Conservation (phyloP, 2,797 vertebrate genomes). For the Eulemur rubriventer region DNA sequence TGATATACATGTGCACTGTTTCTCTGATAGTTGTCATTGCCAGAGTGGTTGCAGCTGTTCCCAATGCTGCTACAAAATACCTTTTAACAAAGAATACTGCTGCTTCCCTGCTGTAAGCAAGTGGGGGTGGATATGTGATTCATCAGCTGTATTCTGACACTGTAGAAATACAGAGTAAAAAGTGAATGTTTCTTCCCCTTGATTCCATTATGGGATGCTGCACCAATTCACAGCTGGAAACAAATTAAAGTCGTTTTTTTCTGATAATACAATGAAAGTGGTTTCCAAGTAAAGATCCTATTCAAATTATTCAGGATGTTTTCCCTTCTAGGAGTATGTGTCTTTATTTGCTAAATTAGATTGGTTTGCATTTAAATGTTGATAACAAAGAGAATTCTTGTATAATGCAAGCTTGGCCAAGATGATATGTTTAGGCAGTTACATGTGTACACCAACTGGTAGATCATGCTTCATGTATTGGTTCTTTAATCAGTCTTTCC, state of each 20-base stretch:
- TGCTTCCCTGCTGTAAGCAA: conserved; percentile 33
- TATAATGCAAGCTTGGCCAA: background rate
- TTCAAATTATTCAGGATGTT: conserved; percentile 64
- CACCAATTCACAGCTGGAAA: conserved; percentile 71
- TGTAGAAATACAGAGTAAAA: background rate
- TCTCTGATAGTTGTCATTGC: conserved; percentile 58
- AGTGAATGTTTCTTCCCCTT: background rate
- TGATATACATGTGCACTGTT: conserved; percentile 22
- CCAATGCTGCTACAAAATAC: conserved; percentile 49
- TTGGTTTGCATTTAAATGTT: conserved; percentile 69
- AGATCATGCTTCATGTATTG: background rate
- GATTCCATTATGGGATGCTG: conserved; percentile 35
- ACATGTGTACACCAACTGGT: background rate
- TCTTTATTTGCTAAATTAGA: conserved; percentile 61
- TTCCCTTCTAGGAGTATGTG: conserved; percentile 43
- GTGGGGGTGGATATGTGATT: background rate
- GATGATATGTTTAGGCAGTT: background rate
- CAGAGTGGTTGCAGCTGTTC: conserved; percentile 54
- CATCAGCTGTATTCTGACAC: conserved; percentile 35
- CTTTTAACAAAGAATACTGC: conserved; percentile 49
- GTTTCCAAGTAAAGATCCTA: conserved; percentile 64
- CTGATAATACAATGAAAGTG: conserved; percentile 63
- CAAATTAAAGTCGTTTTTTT: conserved; percentile 73
- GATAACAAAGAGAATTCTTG: background rate
- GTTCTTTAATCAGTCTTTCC: background rate